Evolutionary conservation across 2,888 invertebrate genomes (phyloP).

Genomic region (Aphodius granarius): DNA sequence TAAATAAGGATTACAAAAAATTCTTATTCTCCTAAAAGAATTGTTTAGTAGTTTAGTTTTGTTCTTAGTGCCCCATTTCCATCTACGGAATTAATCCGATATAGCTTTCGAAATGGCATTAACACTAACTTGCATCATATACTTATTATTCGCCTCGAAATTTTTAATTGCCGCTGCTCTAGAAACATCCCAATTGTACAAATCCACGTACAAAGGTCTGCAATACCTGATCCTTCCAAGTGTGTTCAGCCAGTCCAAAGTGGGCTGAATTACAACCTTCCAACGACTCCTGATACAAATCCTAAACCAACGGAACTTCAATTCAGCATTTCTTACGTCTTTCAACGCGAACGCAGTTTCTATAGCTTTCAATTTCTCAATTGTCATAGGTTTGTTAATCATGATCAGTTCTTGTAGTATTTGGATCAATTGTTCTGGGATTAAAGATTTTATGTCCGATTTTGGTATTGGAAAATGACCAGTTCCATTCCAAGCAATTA

Average conservation of each 20-base stretch:
- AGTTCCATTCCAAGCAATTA: slow-evolving; percentile 54
- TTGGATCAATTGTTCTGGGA: slow-evolving; percentile 67
- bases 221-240: slow-evolving; percentile 93
- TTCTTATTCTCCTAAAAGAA: no score
- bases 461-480: slow-evolving; percentile 52
- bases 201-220: slow-evolving; percentile 82
- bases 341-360: slow-evolving; percentile 68
- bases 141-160: slow-evolving; percentile 67
- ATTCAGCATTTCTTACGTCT: slow-evolving; percentile 74
- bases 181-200: slow-evolving; percentile 77
- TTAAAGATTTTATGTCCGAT: slow-evolving; percentile 60
- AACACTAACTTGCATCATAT: slow-evolving; percentile 85
- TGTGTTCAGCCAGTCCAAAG: slow-evolving; percentile 76
- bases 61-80: no score
- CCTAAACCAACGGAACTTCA: slow-evolving; percentile 76
- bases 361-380: slow-evolving; percentile 63
- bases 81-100: slow-evolving; percentile 57
- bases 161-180: slow-evolving; percentile 70
- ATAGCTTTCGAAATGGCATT: slow-evolving; percentile 75
- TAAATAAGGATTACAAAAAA: no score
- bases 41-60: no score
- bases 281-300: slow-evolving; percentile 76
- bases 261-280: slow-evolving; percentile 66
- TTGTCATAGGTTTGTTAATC: slow-evolving; percentile 57
- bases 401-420: slow-evolving; percentile 65